Base-by-base conservation (phyloP, 2,888 invertebrate species). In the Chesias legatella region DNA sequence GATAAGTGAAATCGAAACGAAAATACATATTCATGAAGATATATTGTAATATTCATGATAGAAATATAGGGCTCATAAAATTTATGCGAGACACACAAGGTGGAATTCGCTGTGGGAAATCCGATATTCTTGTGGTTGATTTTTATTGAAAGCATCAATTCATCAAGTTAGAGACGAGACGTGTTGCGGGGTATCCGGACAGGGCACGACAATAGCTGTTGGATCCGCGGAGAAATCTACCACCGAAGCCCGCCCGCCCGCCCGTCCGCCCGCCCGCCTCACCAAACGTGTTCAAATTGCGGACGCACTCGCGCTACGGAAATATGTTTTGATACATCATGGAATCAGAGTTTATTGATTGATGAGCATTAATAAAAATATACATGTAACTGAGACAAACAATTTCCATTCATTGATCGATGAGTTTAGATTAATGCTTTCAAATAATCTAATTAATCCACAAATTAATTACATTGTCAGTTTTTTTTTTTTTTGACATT, bases 231-330 rank as follows among this genome's bases (percentile, higher is more conserved):
- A 53, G 54, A 56, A 65, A 67, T 59, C 63, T 59, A 67, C 63
- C 60, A 63, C 60, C n/a, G n/a, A n/a, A n/a, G n/a, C n/a, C n/a
- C n/a, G n/a, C n/a, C n/a, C n/a, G n/a, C n/a, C n/a, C n/a, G n/a
- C n/a, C n/a, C n/a, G n/a, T n/a, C n/a, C n/a, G n/a, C n/a, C n/a
- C n/a, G n/a, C n/a, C n/a, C 58, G 55, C 60, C 71, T 78, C 76
- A 76, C 74, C 77, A 71, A 71, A 68, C 64, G 62, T 61, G 67
- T 63, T 69, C 60, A 68, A 68, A 69, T 63, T 60, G 49, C 29
- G 39, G 37, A 21, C 20, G 48, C 35, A 55, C 47, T 65, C 67
- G 29, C 46, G 42, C 45, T 58, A 46, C 43, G 29, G 35, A 31
- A 39, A 33, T 27, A 10, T 21, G 39, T 53, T 67, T 67, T 42